phyloP scores from a whole-genome alignment of 2,113 vertebrate genomes.

The zebrafish (Danio rerio) region GRCz12tu NC_133182.1:37573001-37573500 shows the following conservation, averaged over 20 bases:
- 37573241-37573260: slow-evolving; percentile 25
- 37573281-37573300: slow-evolving; percentile 48
- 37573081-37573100: background rate
- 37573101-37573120: background rate
- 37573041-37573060: too few species aligned
- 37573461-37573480: slow-evolving; percentile 40
- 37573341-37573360: background rate
- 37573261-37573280: slow-evolving; percentile 12
- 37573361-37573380: slow-evolving; percentile 54
- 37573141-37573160: background rate
- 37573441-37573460: slow-evolving; percentile 62
- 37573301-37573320: slow-evolving; percentile 23
- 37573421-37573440: slow-evolving; percentile 54
- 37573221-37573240: slow-evolving; percentile 24
- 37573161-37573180: background rate
- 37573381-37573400: slow-evolving; percentile 49
- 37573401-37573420: slow-evolving; percentile 60
- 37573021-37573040: too few species aligned
- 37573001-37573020: too few species aligned
- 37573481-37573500: slow-evolving; percentile 29
- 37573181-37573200: slow-evolving; percentile 48
- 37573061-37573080: too few species aligned
- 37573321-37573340: slow-evolving; percentile 37
- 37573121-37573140: background rate
- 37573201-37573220: slow-evolving; percentile 19